Percentiles rank a stretch among this genome's conserved stretches.
Conservation (phyloP, 2,113 vertebrate species). For the Parotia lawesii region DNA sequence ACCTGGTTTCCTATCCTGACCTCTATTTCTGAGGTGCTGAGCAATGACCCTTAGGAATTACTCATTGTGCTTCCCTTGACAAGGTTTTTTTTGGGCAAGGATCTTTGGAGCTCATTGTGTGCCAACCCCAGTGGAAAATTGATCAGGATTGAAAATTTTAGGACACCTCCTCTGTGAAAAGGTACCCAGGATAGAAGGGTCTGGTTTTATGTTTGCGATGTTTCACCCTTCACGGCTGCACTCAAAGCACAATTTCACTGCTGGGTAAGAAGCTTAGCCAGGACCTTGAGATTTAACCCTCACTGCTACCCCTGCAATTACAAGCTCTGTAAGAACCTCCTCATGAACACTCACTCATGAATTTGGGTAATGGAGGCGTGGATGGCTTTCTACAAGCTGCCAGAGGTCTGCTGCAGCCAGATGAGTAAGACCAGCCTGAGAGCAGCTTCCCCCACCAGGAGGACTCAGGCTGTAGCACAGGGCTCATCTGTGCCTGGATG, state of each 20-base stretch:
- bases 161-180: not conserved
- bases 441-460: not conserved
- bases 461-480: not conserved
- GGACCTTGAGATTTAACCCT: not conserved
- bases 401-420: not conserved
- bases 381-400: not conserved
- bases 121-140: not conserved
- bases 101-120: not conserved
- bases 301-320: not conserved
- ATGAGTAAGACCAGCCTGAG: not conserved
- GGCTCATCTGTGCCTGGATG: not conserved
- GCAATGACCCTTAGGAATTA: not conserved
- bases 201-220: not conserved
- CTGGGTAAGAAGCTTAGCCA: not conserved
- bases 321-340: not conserved
- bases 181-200: not conserved
- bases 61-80: not conserved
- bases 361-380: no score
- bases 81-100: not conserved
- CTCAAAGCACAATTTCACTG: not conserved
- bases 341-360: rapidly evolving
- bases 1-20: not conserved
- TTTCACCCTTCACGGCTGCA: not conserved
- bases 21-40: not conserved
- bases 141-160: not conserved